Conservation (phyloP, 2,797 vertebrate genomes). For the Amphiprion clarkii region DNA sequence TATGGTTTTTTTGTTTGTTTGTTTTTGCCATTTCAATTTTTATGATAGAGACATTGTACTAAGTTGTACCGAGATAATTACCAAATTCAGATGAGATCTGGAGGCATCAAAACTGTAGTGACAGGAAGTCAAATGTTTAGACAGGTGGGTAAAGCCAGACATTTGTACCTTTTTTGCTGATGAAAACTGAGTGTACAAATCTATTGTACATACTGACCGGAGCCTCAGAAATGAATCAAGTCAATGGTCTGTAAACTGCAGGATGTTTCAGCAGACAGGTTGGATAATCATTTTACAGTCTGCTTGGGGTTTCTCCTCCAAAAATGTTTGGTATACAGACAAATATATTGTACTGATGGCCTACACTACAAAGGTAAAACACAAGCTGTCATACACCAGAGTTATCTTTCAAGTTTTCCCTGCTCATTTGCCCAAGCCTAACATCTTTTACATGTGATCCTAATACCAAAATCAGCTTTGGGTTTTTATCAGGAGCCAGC, state of each 20-base stretch:
- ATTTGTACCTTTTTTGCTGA: neutral
- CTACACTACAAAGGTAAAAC: too few relatives aligned
- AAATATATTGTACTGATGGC: neutral
- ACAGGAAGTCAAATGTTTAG: neutral
- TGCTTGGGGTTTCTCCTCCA: neutral
- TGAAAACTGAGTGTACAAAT: neutral
- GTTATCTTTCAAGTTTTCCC: neutral
- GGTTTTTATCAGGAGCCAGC: slow-evolving; percentile 6
- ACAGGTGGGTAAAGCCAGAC: neutral
- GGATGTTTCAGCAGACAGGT: neutral
- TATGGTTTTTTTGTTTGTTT: too few relatives aligned
- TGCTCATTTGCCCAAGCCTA: neutral
- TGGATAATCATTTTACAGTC: neutral
- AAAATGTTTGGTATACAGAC: too few relatives aligned
- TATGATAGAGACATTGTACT: too few relatives aligned
- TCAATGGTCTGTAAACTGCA: neutral
- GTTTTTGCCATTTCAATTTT: too few relatives aligned
- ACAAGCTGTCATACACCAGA: too few relatives aligned
- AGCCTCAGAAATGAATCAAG: neutral
- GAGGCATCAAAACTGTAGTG: too few relatives aligned
- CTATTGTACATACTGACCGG: neutral
- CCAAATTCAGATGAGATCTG: too few relatives aligned
- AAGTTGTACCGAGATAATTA: neutral
- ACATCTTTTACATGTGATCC: neutral
- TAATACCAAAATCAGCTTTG: slow-evolving; percentile 33